Evolutionary conservation across 2,797 vertebrate species (phyloP).

Genomic region (Chloroceryle amazona): DNA sequence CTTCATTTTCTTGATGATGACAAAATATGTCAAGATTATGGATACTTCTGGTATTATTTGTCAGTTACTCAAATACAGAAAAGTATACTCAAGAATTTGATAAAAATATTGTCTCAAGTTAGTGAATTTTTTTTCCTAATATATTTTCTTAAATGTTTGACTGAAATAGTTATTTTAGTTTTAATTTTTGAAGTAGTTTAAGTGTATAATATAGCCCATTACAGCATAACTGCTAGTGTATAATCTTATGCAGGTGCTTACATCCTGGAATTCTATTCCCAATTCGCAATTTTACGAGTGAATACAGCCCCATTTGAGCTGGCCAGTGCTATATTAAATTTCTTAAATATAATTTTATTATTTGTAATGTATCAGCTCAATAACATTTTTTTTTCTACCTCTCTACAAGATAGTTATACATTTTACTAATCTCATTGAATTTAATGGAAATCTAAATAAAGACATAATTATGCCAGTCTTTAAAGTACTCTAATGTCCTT

Average conservation of each 20-base stretch:
- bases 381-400: background rate
- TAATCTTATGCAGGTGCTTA: background rate
- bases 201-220: background rate
- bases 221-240: background rate
- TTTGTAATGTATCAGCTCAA: background rate
- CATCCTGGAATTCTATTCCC: background rate
- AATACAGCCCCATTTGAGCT: background rate
- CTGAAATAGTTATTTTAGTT: background rate
- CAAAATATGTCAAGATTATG: background rate
- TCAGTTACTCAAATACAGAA: background rate
- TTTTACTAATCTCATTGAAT: background rate
- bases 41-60: background rate
- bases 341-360: background rate
- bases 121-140: background rate
- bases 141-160: background rate
- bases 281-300: background rate
- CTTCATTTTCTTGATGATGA: background rate
- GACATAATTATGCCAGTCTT: background rate
- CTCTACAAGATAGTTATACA: background rate
- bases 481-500: background rate
- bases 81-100: background rate
- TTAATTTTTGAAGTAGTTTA: background rate
- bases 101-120: background rate
- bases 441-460: background rate
- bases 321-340: background rate